These are phyloP conservation scores for Halyomorpha halys DNA, from an alignment of 1,140 invertebrate genomes.

Conservation along the genomic window DNA sequence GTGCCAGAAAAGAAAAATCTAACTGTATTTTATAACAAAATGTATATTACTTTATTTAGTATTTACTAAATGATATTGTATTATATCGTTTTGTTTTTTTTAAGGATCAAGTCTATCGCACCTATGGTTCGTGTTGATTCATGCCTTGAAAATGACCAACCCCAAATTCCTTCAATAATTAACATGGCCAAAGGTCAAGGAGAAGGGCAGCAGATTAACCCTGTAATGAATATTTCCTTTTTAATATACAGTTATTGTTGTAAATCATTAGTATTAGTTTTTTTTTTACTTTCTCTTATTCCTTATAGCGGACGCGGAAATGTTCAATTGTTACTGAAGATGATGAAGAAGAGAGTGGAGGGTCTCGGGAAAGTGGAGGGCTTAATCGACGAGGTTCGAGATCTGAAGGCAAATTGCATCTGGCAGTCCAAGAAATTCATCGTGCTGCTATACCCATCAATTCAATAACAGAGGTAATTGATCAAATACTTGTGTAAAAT, in stretches of 20 bases:
- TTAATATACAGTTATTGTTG: neutral
- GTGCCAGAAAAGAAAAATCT: too few relatives aligned
- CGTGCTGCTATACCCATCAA: conserved; percentile 39
- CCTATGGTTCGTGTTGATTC: conserved; percentile 28
- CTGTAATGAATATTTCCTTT: neutral
- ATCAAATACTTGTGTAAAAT: conserved; percentile 23
- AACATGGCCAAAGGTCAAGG: conserved; percentile 24
- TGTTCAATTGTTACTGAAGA: conserved; percentile 82
- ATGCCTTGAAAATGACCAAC: conserved; percentile 25
- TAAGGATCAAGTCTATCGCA: conserved; percentile 5
- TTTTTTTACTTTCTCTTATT: neutral
- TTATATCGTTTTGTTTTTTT: conserved; percentile 14
- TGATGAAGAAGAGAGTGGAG: conserved; percentile 62
- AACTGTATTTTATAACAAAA: too few relatives aligned
- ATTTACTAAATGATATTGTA: neutral
- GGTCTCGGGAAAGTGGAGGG: conserved; percentile 29
- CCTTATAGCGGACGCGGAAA: conserved; percentile 51
- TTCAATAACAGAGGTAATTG: conserved; percentile 35
- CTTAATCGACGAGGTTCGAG: conserved; percentile 34
- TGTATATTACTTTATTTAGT: too few relatives aligned
- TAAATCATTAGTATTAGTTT: neutral
- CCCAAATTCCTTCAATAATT: neutral
- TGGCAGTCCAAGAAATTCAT: conserved; percentile 31
- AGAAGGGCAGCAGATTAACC: conserved; percentile 16
- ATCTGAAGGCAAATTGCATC: conserved; percentile 33